Conservation (phyloP, 2,888 invertebrate species). For the Ceratothoa steindachneri region DNA sequence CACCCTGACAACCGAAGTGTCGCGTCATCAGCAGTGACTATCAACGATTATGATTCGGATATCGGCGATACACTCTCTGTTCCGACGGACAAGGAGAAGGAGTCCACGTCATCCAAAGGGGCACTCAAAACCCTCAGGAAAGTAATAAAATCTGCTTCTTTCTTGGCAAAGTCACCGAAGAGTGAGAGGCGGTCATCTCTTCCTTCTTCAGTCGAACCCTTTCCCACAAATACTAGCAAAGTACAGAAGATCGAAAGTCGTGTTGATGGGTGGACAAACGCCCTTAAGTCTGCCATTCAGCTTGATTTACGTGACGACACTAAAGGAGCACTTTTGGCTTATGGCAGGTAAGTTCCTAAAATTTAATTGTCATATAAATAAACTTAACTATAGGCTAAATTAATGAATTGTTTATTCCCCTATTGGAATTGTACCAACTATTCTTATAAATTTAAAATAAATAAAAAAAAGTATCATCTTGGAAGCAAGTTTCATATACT, state of each 20-base stretch:
- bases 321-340: not conserved
- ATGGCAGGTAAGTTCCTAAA: not conserved
- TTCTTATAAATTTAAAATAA: not conserved
- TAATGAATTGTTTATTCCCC: not conserved
- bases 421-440: not conserved
- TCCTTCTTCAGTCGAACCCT: not conserved
- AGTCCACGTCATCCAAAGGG: not conserved
- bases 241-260: not conserved
- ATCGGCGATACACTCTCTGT: not conserved
- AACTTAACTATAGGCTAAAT: not conserved
- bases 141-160: slow-evolving; percentile 1
- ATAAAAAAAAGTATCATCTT: too few species aligned
- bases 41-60: not conserved
- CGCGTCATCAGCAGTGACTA: not conserved
- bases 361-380: not conserved
- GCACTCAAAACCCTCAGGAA: not conserved
- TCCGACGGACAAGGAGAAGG: not conserved
- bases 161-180: slow-evolving; percentile 3
- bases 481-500: too few species aligned
- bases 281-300: not conserved
- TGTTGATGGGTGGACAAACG: not conserved
- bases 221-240: not conserved
- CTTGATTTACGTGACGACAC: not conserved
- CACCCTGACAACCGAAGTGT: not conserved
- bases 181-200: not conserved